Conservation (phyloP, 2,797 vertebrate genomes). For the Oreortyx pictus region DNA sequence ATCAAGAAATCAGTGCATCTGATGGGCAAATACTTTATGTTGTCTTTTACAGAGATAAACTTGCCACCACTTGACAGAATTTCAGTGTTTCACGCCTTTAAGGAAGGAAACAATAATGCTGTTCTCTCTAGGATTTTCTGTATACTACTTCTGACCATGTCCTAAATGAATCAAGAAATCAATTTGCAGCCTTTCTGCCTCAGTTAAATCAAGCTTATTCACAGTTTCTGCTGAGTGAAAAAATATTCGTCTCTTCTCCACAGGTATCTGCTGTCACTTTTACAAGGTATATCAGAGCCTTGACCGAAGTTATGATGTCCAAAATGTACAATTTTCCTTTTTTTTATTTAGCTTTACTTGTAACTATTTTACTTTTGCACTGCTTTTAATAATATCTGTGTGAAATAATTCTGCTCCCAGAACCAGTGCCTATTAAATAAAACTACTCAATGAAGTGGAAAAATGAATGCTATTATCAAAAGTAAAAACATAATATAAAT, state of each 20-base stretch:
- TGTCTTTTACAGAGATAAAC: constrained; percentile 31
- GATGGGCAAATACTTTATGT: not conserved
- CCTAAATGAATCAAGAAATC: constrained; percentile 71
- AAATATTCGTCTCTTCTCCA: not conserved
- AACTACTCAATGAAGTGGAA: not conserved
- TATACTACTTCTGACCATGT: constrained; percentile 41
- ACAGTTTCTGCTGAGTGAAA: constrained; percentile 47
- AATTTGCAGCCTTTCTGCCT: constrained; percentile 53
- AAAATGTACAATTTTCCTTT: not conserved
- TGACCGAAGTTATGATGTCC: not conserved
- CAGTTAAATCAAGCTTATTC: constrained; percentile 63
- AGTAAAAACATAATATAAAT: not conserved
- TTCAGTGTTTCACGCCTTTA: constrained; percentile 39
- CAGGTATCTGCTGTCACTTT: not conserved
- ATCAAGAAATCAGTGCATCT: not conserved
- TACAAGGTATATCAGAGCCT: not conserved
- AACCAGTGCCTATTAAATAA: not conserved
- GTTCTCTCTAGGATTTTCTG: constrained; percentile 28
- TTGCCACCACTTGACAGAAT: constrained; percentile 15
- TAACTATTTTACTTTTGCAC: not conserved
- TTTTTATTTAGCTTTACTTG: not conserved
- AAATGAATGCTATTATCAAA: constrained; percentile 10
- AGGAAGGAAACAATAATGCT: constrained; percentile 49
- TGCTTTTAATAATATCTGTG: not conserved
- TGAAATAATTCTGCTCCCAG: not conserved